A percentile compares a stretch with the other conserved stretches of the same genome.
These are phyloP conservation scores for Saturnia pavonia DNA, from an alignment of 2,888 invertebrate genomes.

Conservation along the genomic window DNA sequence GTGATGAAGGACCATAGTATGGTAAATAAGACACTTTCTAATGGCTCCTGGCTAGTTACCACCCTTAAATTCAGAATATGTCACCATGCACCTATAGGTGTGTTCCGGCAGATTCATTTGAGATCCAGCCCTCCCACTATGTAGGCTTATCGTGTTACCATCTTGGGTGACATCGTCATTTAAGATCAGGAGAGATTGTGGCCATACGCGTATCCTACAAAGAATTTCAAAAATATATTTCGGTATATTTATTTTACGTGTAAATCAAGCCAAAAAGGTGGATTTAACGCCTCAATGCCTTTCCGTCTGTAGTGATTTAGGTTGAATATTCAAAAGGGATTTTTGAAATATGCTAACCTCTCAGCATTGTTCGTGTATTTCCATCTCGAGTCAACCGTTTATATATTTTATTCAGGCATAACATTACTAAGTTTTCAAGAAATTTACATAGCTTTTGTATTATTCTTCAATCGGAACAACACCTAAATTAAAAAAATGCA, in stretches of 20 bases:
- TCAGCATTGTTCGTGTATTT: conserved; percentile 13
- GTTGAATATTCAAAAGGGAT: conserved; percentile 18
- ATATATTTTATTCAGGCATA: conserved; percentile 15
- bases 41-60: too few species aligned
- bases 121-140: too few species aligned
- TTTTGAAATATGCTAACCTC: conserved; percentile 9
- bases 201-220: too few species aligned
- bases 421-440: conserved; percentile 17
- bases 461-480: not conserved
- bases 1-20: too few species aligned
- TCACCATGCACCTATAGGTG: too few species aligned
- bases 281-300: conserved; percentile 10
- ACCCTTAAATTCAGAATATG: too few species aligned
- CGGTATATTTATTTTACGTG: not conserved
- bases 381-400: conserved; percentile 9
- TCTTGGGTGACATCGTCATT: too few species aligned
- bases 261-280: not conserved
- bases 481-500: not conserved
- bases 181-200: too few species aligned
- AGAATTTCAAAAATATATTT: too few species aligned
- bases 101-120: too few species aligned
- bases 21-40: too few species aligned
- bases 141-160: too few species aligned
- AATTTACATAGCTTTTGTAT: conserved; percentile 13
- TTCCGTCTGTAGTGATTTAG: not conserved